Base-by-base conservation (phyloP, 2,888 invertebrate genomes). In the Lochmaea crataegi region DNA sequence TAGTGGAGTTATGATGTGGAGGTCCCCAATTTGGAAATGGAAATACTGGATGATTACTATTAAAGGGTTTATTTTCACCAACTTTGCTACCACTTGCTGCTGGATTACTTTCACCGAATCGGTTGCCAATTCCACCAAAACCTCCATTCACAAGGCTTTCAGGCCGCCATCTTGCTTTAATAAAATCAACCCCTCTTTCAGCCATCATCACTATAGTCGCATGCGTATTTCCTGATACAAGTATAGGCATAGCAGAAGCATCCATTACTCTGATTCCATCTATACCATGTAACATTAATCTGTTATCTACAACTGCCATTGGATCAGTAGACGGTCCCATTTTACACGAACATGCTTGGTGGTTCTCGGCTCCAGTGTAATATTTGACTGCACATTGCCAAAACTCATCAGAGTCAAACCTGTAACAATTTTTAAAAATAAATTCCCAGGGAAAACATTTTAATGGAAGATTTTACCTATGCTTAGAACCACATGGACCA, bases 331-430 rank as follows among this genome's bases (percentile, higher is more conserved):
- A 80, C 0, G 94, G 92, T 0, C 94, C 95, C 94, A 95, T 95
- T 89, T 94, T 94, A 83, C 93, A 94, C 0, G 94, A 92, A 10
- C 94, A 94, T 0, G 91, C 92, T 85, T 94, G 94, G 84, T 95
- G 95, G 84, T 95, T 94, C 86, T 94, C 94, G 0, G 94, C 93
- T 0, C 93, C 94, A 0, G 94, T 94, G 69, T 92, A 89, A 71
- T 91, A 89, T 73, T 88, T 88, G 0, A 93, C 89, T 0, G 93
- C 90, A 82, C 95, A 96, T 71, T 88, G 90, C 91, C 95, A 94
- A 85, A 91, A 95, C n/a, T 91, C 91, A 78, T 94, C 92, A 0
- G 90, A 88, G 9, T 90, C 89, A 68, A 88, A 89, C 9, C 82
- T 80, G 72, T 41, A 77, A 65, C 10, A 22, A 68, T 14, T 12